Conservation (phyloP, 2,888 invertebrate genomes). For the Mesodorylaimus sp. region DNA sequence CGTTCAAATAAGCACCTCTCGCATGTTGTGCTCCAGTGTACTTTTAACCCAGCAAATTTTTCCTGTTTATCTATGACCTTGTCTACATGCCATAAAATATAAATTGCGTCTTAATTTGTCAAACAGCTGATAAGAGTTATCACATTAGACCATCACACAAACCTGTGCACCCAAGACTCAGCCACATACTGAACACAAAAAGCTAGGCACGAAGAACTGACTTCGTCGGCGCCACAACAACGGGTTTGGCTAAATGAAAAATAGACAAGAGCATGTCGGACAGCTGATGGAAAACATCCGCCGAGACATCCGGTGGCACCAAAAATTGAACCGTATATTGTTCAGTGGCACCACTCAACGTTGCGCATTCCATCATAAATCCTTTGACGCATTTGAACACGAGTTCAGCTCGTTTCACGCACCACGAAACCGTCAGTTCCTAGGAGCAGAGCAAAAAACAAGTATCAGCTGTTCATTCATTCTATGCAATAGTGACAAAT, state of each 20-base stretch:
- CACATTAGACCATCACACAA: too few species aligned
- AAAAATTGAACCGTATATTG: conserved; percentile 62
- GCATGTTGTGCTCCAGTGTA: too few species aligned
- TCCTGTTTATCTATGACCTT: too few species aligned
- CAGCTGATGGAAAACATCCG: conserved; percentile 58
- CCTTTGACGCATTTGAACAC: conserved; percentile 98
- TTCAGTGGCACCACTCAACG: conserved; percentile 37
- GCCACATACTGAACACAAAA: too few species aligned
- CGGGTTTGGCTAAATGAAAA: conserved; percentile 38
- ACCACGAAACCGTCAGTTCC: conserved; percentile 79
- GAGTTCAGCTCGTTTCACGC: conserved; percentile 78
- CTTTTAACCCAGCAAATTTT: too few species aligned
- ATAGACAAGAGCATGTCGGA: conserved; percentile 75
- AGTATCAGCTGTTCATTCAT: not conserved
- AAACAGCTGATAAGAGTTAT: too few species aligned
- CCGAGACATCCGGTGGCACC: conserved; percentile 62
- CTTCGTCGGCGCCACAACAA: too few species aligned
- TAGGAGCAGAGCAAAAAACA: conserved; percentile 17
- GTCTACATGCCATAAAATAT: too few species aligned
- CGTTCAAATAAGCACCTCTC: too few species aligned
- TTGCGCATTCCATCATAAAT: conserved; percentile 79
- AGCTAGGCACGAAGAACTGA: too few species aligned
- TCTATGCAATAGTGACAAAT: not conserved
- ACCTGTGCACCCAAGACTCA: too few species aligned
- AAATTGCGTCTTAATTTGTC: too few species aligned